These are phyloP conservation scores for Ceratotherium simum DNA, from an alignment of 2,113 vertebrate species.

Conservation along the genomic window DNA sequence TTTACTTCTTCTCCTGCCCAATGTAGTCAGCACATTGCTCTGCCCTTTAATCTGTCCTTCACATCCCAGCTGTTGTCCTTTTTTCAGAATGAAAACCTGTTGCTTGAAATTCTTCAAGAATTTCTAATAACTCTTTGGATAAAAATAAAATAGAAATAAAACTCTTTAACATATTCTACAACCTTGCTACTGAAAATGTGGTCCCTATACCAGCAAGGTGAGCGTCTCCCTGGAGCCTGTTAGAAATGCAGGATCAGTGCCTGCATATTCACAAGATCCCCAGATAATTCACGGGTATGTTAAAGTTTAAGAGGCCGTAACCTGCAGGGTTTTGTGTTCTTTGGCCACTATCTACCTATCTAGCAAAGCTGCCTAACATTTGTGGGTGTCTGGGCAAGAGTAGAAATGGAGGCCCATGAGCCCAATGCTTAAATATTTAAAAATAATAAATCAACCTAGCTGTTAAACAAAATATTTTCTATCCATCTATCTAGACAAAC, in stretches of 20 bases:
- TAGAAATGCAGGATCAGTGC: not conserved
- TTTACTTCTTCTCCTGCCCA: not conserved
- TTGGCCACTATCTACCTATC: not conserved
- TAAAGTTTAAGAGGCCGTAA: slow-evolving; percentile 1
- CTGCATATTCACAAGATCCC: not conserved
- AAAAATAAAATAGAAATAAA: slow-evolving; percentile 23
- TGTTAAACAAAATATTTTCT: slow-evolving; percentile 48
- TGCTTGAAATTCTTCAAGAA: slow-evolving; percentile 37
- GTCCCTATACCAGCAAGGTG: not conserved
- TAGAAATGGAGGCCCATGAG: not conserved
- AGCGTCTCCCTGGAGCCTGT: not conserved
- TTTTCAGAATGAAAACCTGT: slow-evolving; percentile 56
- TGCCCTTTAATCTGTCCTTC: not conserved
- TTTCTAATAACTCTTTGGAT: not conserved
- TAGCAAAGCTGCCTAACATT: not conserved
- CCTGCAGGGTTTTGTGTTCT: not conserved
- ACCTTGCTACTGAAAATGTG: not conserved
- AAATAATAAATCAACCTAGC: not conserved
- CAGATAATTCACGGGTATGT: not conserved
- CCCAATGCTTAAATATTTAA: not conserved
- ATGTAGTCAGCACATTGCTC: not conserved
- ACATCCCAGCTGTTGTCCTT: not conserved
- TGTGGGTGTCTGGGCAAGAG: not conserved
- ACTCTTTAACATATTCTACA: not conserved
- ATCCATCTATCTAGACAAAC: not conserved